phyloP scores from a whole-genome alignment of 2,113 vertebrate genomes.

The Quiscalus mexicanus region DNA sequence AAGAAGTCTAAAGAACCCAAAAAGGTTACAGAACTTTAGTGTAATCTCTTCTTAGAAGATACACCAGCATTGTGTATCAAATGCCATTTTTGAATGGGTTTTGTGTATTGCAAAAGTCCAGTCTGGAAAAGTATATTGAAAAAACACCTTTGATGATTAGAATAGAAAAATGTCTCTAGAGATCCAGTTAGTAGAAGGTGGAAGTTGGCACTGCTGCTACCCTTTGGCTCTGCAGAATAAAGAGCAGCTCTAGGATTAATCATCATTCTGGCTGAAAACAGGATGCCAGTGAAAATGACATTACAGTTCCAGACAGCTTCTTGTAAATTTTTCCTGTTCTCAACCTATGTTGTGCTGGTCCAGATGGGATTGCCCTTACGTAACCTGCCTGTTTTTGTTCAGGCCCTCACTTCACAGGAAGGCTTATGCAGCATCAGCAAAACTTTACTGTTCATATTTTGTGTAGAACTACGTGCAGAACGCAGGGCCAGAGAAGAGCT shows the following conservation, averaged over 20 bases:
- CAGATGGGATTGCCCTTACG: not conserved
- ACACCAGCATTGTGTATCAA: not conserved
- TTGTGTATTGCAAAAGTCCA: not conserved
- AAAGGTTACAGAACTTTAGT: not conserved
- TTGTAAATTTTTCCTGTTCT: not conserved
- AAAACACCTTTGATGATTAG: not conserved
- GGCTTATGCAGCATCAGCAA: not conserved
- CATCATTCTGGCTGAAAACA: not conserved
- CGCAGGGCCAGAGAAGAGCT: not conserved
- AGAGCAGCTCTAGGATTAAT: not conserved
- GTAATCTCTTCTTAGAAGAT: not conserved
- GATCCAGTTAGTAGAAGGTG: not conserved
- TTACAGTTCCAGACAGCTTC: not conserved
- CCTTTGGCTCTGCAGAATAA: not conserved
- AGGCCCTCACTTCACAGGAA: not conserved
- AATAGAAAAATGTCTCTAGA: not conserved
- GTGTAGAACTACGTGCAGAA: not conserved
- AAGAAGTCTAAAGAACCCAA: not conserved
- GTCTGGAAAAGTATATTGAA: not conserved
- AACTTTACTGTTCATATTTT: not conserved
- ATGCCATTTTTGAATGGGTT: constrained; percentile 5
- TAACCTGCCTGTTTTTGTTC: not conserved
- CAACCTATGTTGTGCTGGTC: not conserved
- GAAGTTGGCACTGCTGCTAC: not conserved
- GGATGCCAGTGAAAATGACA: not conserved